Evolutionary conservation across 1,140 invertebrate species (phyloP).

Genomic region (Penaeus indicus): DNA sequence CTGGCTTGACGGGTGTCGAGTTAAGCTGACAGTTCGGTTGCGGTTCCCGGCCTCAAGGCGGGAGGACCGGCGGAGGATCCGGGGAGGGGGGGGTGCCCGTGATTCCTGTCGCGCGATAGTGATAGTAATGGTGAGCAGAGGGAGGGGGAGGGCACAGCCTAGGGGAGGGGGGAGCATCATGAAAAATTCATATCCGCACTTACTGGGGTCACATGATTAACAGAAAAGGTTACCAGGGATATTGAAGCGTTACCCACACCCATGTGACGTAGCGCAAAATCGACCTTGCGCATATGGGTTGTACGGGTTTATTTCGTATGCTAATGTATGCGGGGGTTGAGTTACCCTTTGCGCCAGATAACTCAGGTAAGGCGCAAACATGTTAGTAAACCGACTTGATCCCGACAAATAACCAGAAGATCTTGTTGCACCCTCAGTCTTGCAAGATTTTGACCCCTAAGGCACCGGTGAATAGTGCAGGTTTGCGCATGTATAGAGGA

Average conservation of each 20-base stretch:
- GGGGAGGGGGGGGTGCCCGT: neutral
- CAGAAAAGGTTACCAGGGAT: slow-evolving; percentile 49
- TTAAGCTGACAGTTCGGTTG: too few species aligned
- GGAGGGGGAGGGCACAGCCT: neutral
- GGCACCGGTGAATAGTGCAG: neutral
- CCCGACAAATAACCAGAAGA: slow-evolving; percentile 42
- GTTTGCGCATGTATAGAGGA: too few species aligned
- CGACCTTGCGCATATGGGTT: slow-evolving; percentile 37
- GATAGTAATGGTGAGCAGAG: too few species aligned
- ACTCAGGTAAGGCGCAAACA: slow-evolving; percentile 64
- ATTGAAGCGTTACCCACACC: slow-evolving; percentile 9
- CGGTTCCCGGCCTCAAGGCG: too few species aligned
- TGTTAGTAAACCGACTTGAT: slow-evolving; percentile 64
- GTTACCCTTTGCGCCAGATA: slow-evolving; percentile 58
- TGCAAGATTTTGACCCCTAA: slow-evolving; percentile 41
- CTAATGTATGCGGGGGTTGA: slow-evolving; percentile 56
- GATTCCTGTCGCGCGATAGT: too few species aligned
- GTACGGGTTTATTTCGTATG: slow-evolving; percentile 54
- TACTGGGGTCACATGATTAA: slow-evolving; percentile 60
- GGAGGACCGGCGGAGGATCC: neutral
- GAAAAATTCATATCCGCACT: slow-evolving; percentile 63
- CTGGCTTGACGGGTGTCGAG: too few species aligned
- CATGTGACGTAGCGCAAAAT: slow-evolving; percentile 4
- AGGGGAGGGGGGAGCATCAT: slow-evolving; percentile 31
- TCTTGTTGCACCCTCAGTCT: neutral